Base-by-base conservation (phyloP, 2,888 invertebrate species). In the Byasa hedistus region DNA sequence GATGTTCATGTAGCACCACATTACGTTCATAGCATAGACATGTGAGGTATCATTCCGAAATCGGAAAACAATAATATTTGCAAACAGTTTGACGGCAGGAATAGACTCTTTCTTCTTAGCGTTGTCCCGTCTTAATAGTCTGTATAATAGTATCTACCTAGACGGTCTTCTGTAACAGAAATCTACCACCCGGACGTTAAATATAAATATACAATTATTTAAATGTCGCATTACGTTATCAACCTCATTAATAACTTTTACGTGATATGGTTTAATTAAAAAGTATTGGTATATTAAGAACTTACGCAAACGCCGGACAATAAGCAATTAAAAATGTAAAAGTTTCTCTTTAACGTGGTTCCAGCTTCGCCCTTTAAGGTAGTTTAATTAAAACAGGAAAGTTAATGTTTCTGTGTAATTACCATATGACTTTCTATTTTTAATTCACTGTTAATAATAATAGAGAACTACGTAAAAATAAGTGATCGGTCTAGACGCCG, bases 321-420 rank as follows among this genome's bases (percentile, higher is more conserved):
- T 63, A 55, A 24, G 48, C 56, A 56, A 56, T 63, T 63, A 57
- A 63, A 57, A 48, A 36, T 27, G 54, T 56, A 44, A 62, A 63
- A 63, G 55, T 24, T 57, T 63, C 24, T 39, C 44, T 63, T 56
- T 24, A 44, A n/a, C 24, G 56, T 48, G 57, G 44, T 61, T 55
- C 54, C 61, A 61, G 54, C 36, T 22, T 55, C 36, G 36, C 54
- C 54, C 61, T 54, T 61, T 61, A 61, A 54, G 54, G 61, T 54
- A 36, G 39, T 61, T 36, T 48, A 39, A 36, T 61, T 61, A 32
- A 61, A 55, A 61, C 61, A 19, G 61, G 61, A 61, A 54, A 23
- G 48, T 48, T 48, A 48, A 48, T 48, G n/a, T 48, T 23, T 39
- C 54, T 61, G 15, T 61, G 23, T 24, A 52, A 36, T 24, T 21